Evolutionary conservation across 2,797 vertebrate genomes (phyloP).

Genomic region (Orestias chungarensis): DNA sequence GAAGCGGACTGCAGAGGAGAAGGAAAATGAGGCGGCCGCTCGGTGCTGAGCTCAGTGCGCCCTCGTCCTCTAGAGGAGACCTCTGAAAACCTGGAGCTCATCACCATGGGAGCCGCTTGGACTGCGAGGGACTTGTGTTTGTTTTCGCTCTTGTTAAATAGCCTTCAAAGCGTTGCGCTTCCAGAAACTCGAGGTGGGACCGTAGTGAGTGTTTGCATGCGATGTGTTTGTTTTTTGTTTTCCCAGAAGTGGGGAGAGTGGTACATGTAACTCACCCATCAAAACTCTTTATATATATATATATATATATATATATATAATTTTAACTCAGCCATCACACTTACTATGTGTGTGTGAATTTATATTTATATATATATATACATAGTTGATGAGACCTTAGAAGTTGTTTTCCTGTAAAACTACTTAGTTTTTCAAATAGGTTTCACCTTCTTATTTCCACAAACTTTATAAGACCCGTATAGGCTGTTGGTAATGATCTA

Average conservation of each 20-base stretch:
- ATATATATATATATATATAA: neutral
- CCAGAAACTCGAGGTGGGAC: constrained; percentile 82
- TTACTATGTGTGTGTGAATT: neutral
- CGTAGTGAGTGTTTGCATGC: constrained; percentile 52
- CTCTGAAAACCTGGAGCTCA: constrained; percentile 77
- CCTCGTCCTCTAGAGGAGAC: constrained; percentile 78
- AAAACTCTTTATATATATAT: constrained; percentile 1
- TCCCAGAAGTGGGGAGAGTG: constrained; percentile 39
- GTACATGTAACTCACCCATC: constrained; percentile 71
- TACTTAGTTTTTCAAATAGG: neutral
- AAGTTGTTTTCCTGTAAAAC: neutral
- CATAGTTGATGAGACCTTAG: neutral
- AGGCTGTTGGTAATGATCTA: neutral
- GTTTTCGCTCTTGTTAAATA: constrained; percentile 86
- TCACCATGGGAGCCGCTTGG: constrained; percentile 84
- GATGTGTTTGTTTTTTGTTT: constrained; percentile 43
- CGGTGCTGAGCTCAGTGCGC: constrained; percentile 78
- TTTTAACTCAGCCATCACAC: no score
- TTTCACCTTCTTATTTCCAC: neutral
- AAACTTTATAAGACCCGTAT: neutral
- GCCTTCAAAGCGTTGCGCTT: constrained; percentile 79
- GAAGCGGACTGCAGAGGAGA: constrained; percentile 80
- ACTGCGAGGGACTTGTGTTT: constrained; percentile 81
- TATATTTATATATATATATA: no score
- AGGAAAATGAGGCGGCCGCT: constrained; percentile 85